Conservation (phyloP, 2,797 vertebrate species). For the Falco columbarius region DNA sequence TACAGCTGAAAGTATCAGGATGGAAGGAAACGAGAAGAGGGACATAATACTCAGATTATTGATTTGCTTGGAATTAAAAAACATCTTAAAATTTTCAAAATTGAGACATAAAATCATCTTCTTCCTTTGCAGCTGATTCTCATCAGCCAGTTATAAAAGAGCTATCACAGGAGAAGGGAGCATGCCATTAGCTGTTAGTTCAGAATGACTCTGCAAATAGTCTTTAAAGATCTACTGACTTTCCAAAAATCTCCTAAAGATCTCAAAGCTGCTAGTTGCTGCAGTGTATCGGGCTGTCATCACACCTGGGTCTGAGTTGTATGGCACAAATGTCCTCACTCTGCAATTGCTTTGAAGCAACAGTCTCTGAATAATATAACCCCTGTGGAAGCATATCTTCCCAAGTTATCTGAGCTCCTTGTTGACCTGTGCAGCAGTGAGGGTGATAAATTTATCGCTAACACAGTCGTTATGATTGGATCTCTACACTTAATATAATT, state of each 20-base stretch:
- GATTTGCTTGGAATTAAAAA: conserved; percentile 46
- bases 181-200: conserved; percentile 8
- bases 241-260: not conserved
- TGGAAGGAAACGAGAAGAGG: not conserved
- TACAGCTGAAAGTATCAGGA: not conserved
- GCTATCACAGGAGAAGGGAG: not conserved
- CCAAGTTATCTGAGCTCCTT: not conserved
- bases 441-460: not conserved
- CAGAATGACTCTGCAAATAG: conserved; percentile 52
- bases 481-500: not conserved
- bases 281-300: not conserved
- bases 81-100: conserved; percentile 24
- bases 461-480: not conserved
- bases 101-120: conserved; percentile 9
- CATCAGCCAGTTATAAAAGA: conserved; percentile 17
- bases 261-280: not conserved
- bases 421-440: not conserved
- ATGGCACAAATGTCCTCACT: not conserved
- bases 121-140: conserved; percentile 34
- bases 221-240: conserved; percentile 14
- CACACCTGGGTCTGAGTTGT: not conserved
- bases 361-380: not conserved
- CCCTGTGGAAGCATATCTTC: too few relatives aligned
- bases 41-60: not conserved
- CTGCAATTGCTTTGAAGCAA: not conserved